Percentiles rank a stretch among this genome's conserved stretches.
Conservation (phyloP, 30 jellyfish, hydroid and myxozoan species). For the Aurelia coerulea region DNA sequence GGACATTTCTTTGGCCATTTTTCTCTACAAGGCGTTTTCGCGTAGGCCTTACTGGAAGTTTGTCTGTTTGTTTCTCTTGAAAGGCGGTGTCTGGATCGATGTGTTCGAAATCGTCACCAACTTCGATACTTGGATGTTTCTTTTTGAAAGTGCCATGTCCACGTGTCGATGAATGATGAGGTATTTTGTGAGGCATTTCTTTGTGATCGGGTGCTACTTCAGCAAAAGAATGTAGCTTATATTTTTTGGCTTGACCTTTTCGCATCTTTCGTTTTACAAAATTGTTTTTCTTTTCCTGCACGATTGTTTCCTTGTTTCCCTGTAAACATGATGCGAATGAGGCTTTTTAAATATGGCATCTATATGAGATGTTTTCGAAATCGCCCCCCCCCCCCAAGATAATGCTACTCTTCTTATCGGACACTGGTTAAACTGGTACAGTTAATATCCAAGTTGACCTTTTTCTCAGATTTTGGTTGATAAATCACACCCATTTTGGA, state of each 20-base stretch:
- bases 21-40: constrained; percentile 85
- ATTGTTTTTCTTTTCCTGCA: no score
- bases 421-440: no score
- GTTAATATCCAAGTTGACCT: no score
- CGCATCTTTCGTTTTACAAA: neutral
- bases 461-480: no score
- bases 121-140: constrained; percentile 30
- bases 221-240: neutral
- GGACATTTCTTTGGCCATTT: constrained; percentile 89
- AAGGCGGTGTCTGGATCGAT: constrained; percentile 58
- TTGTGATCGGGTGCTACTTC: neutral
- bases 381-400: no score
- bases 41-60: constrained; percentile 62
- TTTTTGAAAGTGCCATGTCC: constrained; percentile 53
- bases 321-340: no score
- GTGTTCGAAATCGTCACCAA: constrained; percentile 21
- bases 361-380: no score
- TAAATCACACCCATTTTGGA: no score
- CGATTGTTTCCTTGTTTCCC: no score
- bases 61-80: constrained; percentile 52
- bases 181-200: constrained; percentile 24
- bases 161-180: neutral
- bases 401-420: no score
- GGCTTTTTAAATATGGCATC: no score
- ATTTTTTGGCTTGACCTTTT: neutral